Evolutionary conservation across 2,888 invertebrate species (phyloP).

Genomic region (Netelia fuscicornis): DNA sequence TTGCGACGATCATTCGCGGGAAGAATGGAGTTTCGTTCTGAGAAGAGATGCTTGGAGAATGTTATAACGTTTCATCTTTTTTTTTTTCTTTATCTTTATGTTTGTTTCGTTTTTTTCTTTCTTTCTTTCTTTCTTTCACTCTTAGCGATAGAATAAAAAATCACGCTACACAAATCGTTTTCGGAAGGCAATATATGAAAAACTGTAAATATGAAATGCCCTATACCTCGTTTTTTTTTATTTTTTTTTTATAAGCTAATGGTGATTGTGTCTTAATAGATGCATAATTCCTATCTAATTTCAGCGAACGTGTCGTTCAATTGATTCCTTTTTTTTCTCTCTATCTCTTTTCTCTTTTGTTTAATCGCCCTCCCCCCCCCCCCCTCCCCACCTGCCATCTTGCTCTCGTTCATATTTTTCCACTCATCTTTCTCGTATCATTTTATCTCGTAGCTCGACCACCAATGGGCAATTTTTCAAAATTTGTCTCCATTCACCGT

Average conservation of each 20-base stretch:
- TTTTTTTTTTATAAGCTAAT: conserved; percentile 78
- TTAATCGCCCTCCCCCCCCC: neutral
- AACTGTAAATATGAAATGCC: conserved; percentile 80
- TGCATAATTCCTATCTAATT: conserved; percentile 78
- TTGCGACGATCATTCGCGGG: conserved; percentile 74
- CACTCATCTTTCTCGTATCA: neutral
- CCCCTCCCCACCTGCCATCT: neutral
- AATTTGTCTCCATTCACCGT: conserved; percentile 70
- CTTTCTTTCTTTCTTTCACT: conserved; percentile 6
- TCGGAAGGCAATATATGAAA: conserved; percentile 80
- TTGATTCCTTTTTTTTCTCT: conserved; percentile 68
- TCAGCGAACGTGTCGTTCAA: conserved; percentile 75
- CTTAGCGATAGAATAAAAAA: conserved; percentile 68
- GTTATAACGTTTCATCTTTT: conserved; percentile 32
- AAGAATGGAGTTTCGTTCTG: conserved; percentile 77
- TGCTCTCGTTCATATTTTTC: neutral
- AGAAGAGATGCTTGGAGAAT: conserved; percentile 70
- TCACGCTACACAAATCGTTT: conserved; percentile 77
- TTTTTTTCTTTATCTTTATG: conserved; percentile 29
- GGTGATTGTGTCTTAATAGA: conserved; percentile 79
- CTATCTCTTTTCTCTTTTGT: neutral
- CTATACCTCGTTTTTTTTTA: conserved; percentile 74
- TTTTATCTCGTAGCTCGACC: neutral
- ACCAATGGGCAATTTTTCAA: conserved; percentile 68
- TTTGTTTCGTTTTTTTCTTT: conserved; percentile 19